Conservation (phyloP, 2,113 vertebrate species). For the Corvus moneduloides region DNA sequence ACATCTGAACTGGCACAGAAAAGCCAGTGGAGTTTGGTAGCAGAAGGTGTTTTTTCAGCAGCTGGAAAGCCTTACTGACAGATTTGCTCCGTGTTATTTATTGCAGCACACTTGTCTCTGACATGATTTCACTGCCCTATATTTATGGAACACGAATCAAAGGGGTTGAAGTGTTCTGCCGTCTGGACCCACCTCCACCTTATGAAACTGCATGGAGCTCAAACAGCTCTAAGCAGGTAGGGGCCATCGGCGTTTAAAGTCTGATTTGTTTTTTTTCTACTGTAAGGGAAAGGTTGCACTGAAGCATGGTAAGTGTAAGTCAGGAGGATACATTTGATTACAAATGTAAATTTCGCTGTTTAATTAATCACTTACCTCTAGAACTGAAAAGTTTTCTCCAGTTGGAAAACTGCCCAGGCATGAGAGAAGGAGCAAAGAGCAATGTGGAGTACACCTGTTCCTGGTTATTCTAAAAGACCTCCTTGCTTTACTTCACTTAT, state of each 20-base stretch:
- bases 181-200: slow-evolving; percentile 80
- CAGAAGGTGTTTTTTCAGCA: background rate
- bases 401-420: background rate
- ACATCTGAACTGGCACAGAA: background rate
- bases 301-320: background rate
- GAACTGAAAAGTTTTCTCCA: background rate
- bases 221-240: slow-evolving; percentile 71
- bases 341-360: background rate
- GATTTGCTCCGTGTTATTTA: background rate
- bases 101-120: slow-evolving; percentile 69
- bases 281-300: background rate
- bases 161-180: slow-evolving; percentile 81
- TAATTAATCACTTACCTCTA: background rate
- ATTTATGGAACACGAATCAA: slow-evolving; percentile 77
- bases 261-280: background rate
- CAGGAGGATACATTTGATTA: background rate
- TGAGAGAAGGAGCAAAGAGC: background rate
- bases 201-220: slow-evolving; percentile 75
- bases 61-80: background rate
- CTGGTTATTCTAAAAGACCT: background rate
- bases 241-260: background rate
- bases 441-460: background rate
- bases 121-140: slow-evolving; percentile 77
- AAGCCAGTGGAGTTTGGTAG: background rate
- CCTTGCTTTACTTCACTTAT: background rate